Conservation (phyloP, 2,113 vertebrate species). For the Nesogale talazaci region DNA sequence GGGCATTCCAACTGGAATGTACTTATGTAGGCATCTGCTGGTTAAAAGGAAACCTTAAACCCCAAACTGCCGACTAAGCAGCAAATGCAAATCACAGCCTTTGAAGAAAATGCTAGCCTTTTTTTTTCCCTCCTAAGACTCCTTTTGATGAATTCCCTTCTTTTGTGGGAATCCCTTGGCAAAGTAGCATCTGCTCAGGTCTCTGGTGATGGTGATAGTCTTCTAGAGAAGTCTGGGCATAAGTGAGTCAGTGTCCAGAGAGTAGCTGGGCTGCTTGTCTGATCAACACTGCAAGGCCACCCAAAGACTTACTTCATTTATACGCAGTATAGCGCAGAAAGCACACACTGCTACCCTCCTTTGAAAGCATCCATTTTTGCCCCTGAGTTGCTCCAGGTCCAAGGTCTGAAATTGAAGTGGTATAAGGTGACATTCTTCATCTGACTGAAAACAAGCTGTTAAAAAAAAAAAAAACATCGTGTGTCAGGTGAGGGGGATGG, state of each 20-base stretch:
- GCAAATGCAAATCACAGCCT: neutral
- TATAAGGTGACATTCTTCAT: neutral
- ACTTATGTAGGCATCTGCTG: too few relatives aligned
- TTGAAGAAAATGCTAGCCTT: neutral
- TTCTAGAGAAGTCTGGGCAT: neutral
- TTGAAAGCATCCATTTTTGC: neutral
- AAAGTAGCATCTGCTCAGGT: neutral
- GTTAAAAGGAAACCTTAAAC: neutral
- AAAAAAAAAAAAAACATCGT: neutral
- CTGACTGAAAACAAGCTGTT: neutral
- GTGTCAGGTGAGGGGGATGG: too few relatives aligned
- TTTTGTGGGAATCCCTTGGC: neutral
- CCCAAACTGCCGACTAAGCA: neutral
- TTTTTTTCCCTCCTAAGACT: neutral
- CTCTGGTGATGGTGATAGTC: rapidly evolving
- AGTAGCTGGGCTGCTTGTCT: neutral
- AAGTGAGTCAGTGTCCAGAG: neutral
- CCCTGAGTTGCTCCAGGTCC: neutral
- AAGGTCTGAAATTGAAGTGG: neutral
- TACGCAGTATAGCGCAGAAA: too few relatives aligned
- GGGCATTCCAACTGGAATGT: neutral
- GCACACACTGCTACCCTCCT: neutral
- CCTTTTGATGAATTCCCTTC: neutral
- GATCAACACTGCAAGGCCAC: neutral
- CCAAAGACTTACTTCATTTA: neutral